Evolutionary conservation across 2,113 vertebrate genomes (phyloP).

Genomic region (Epinephelus cyanopodus): DNA sequence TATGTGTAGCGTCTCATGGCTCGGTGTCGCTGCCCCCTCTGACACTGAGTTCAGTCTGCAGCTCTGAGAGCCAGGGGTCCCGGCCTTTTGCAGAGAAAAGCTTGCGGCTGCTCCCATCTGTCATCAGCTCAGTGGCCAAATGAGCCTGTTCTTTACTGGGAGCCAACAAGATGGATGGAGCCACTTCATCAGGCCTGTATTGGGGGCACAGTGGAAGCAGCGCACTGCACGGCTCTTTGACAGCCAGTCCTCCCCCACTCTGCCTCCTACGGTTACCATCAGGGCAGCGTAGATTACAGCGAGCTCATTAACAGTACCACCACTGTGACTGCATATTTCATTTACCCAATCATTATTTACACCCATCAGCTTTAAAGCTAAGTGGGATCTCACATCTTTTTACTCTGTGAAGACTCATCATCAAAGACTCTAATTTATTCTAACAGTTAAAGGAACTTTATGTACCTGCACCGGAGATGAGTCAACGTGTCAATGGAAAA

Average conservation of each 20-base stretch:
- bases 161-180: slow-evolving; percentile 75
- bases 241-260: slow-evolving; percentile 58
- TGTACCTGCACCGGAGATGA: not conserved
- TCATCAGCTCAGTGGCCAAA: slow-evolving; percentile 69
- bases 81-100: slow-evolving; percentile 67
- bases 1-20: slow-evolving; percentile 16
- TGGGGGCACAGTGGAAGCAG: slow-evolving; percentile 52
- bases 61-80: slow-evolving; percentile 62
- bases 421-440: not conserved
- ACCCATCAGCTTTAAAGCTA: slow-evolving; percentile 16
- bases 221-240: slow-evolving; percentile 65
- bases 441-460: not conserved
- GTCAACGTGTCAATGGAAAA: not conserved
- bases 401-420: not conserved
- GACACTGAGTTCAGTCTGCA: slow-evolving; percentile 54
- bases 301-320: slow-evolving; percentile 56
- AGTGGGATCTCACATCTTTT: slow-evolving; percentile 18
- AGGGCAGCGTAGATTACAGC: slow-evolving; percentile 48
- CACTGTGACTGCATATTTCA: slow-evolving; percentile 37
- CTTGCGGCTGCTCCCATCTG: slow-evolving; percentile 67
- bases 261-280: slow-evolving; percentile 66
- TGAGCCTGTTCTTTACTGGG: slow-evolving; percentile 67
- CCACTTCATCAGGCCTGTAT: slow-evolving; percentile 67
- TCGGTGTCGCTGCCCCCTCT: not conserved
- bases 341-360: slow-evolving; percentile 53